phyloP scores from a whole-genome alignment of 2,113 vertebrate genomes.

The Atherinomorus stipes region DNA sequence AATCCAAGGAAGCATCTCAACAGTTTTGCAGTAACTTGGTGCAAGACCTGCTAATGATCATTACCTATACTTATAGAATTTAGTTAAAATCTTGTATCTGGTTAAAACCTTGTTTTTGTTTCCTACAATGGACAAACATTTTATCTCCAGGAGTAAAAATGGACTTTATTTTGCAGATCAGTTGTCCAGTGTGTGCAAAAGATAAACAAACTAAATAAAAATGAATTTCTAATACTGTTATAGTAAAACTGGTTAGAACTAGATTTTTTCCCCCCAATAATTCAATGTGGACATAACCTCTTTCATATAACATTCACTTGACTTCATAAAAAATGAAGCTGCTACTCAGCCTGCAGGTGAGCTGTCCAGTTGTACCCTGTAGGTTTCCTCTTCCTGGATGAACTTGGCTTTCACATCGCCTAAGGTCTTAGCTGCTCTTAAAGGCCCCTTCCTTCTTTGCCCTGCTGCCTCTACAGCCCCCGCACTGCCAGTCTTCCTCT shows the following conservation, averaged over 20 bases:
- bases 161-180: too few relatives aligned
- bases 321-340: slow-evolving; percentile 33
- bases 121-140: too few relatives aligned
- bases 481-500: slow-evolving; percentile 39
- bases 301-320: slow-evolving; percentile 12
- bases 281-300: slow-evolving; percentile 1
- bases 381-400: slow-evolving; percentile 76
- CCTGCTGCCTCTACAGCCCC: slow-evolving; percentile 21
- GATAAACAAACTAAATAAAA: too few relatives aligned
- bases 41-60: background rate
- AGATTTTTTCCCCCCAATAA: too few relatives aligned
- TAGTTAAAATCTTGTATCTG: too few relatives aligned
- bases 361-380: slow-evolving; percentile 71
- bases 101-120: too few relatives aligned
- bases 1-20: background rate
- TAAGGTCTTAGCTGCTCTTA: slow-evolving; percentile 45
- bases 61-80: too few relatives aligned
- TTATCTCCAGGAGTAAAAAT: too few relatives aligned
- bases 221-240: too few relatives aligned
- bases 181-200: too few relatives aligned
- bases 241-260: too few relatives aligned
- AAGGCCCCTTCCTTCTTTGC: slow-evolving; percentile 42
- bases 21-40: background rate
- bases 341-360: slow-evolving; percentile 9
- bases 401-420: slow-evolving; percentile 52